Conservation (phyloP, 2,888 invertebrate species). For the Conus canariensis region DNA sequence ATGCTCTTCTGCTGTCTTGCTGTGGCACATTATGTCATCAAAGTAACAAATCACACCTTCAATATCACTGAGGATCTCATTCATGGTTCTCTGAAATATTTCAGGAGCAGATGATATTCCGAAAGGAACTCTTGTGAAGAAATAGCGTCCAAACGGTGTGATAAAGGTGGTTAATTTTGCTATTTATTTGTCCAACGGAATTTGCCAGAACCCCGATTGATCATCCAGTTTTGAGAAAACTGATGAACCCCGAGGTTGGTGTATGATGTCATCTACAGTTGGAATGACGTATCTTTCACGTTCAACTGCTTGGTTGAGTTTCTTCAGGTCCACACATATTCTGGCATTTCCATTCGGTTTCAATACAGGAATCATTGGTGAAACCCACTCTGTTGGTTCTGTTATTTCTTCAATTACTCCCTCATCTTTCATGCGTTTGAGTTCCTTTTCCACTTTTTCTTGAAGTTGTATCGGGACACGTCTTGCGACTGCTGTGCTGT, state of each 20-base stretch:
- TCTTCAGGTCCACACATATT: background rate
- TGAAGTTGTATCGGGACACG: conserved; percentile 30
- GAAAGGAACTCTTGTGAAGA: conserved; percentile 44
- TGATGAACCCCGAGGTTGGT: too few species aligned
- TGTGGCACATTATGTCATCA: background rate
- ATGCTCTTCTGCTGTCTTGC: background rate
- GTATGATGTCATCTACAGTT: too few species aligned
- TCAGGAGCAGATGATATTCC: conserved; percentile 46
- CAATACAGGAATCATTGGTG: background rate
- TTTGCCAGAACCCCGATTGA: conserved; percentile 54
- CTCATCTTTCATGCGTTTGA: conserved; percentile 47
- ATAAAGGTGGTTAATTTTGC: conserved; percentile 45
- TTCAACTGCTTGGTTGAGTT: background rate
- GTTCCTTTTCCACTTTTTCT: conserved; percentile 43
- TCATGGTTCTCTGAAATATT: conserved; percentile 49
- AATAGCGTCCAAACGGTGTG: conserved; percentile 42
- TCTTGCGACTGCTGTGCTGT: background rate
- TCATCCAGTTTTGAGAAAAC: too few species aligned
- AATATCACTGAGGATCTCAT: conserved; percentile 26
- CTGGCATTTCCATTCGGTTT: background rate
- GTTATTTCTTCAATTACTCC: conserved; percentile 52
- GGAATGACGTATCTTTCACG: too few species aligned
- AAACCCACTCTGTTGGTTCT: conserved; percentile 52
- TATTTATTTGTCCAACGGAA: conserved; percentile 44
- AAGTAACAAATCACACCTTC: background rate